Percentiles rank a stretch among this genome's conserved stretches.
These are phyloP conservation scores for Tokudaia tokunoshimensis DNA, from an alignment of 2,797 vertebrate genomes.

Conservation along the genomic window DNA sequence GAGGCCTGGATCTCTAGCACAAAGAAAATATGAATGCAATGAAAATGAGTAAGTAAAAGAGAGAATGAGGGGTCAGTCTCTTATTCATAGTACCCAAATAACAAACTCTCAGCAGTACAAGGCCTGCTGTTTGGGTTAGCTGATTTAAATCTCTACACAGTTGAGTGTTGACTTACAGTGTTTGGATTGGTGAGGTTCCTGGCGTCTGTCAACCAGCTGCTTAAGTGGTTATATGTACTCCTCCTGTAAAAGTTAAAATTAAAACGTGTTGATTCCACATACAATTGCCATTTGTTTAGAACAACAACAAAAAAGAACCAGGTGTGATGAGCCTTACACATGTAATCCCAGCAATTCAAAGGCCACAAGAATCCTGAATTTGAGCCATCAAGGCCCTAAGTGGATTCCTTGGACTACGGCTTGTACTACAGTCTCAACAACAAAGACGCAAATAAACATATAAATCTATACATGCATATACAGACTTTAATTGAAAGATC, in stretches of 20 bases:
- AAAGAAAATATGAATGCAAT: not conserved
- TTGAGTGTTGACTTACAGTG: slow-evolving; percentile 93
- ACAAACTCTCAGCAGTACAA: slow-evolving; percentile 56
- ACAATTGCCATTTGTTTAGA: slow-evolving; percentile 15
- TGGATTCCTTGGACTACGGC: not conserved
- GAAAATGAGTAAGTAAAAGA: not conserved
- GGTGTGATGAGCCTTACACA: not conserved
- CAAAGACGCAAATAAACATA: not conserved
- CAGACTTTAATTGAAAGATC: slow-evolving; percentile 22
- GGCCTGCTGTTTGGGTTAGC: slow-evolving; percentile 52
- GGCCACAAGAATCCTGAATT: not conserved
- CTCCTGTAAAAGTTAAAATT: slow-evolving; percentile 91
- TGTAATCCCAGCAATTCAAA: not conserved
- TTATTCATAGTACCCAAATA: slow-evolving; percentile 47
- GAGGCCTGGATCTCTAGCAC: not conserved
- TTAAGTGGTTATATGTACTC: slow-evolving; percentile 99
- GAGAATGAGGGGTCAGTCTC: slow-evolving; percentile 21
- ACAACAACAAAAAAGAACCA: slow-evolving; percentile 52
- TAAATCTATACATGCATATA: not conserved
- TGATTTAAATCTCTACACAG: slow-evolving; percentile 34
- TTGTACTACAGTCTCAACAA: not conserved
- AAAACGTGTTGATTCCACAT: slow-evolving; percentile 69
- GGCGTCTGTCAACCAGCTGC: slow-evolving; percentile 99
- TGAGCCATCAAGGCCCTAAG: not conserved
- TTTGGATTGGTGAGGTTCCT: slow-evolving; percentile 99